Evolutionary conservation across 1,140 invertebrate genomes (phyloP).

Genomic region (Sipha flava): DNA sequence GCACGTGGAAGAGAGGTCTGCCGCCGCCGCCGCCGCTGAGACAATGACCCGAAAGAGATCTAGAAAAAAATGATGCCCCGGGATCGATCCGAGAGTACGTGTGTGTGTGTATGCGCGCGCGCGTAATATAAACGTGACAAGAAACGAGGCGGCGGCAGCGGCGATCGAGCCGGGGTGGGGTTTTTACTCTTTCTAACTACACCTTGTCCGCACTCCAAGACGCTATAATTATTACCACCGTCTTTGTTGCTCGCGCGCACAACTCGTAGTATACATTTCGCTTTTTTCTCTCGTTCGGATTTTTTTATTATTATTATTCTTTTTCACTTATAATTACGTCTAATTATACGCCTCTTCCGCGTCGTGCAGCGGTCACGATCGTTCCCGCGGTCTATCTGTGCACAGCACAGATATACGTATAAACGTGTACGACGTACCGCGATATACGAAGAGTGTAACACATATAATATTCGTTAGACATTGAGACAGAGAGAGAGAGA

Average conservation of each 20-base stretch:
- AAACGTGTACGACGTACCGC: background rate
- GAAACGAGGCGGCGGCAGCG: background rate
- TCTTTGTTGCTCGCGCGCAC: background rate
- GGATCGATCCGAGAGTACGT: background rate
- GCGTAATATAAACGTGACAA: constrained; percentile 20
- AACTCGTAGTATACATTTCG: background rate
- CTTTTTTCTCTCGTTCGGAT: background rate
- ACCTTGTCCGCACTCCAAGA: constrained; percentile 16
- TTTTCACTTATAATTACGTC: constrained; percentile 27
- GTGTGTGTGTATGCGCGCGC: background rate
- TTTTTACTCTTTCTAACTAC: constrained; percentile 6
- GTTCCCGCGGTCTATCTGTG: background rate
- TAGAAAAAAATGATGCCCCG: constrained; percentile 22
- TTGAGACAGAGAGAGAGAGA: too few species aligned
- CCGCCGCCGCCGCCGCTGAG: background rate
- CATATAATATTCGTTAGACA: too few species aligned
- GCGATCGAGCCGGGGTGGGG: background rate
- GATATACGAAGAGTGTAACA: too few species aligned
- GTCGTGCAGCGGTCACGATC: constrained; percentile 18
- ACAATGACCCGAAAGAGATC: constrained; percentile 31
- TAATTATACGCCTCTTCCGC: constrained; percentile 25
- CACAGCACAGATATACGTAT: background rate
- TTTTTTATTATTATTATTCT: background rate
- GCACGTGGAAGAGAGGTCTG: background rate
- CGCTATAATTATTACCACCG: constrained; percentile 7